These are phyloP conservation scores for Melanerpes formicivorus DNA, from an alignment of 2,113 vertebrate species.

Conservation along the genomic window DNA sequence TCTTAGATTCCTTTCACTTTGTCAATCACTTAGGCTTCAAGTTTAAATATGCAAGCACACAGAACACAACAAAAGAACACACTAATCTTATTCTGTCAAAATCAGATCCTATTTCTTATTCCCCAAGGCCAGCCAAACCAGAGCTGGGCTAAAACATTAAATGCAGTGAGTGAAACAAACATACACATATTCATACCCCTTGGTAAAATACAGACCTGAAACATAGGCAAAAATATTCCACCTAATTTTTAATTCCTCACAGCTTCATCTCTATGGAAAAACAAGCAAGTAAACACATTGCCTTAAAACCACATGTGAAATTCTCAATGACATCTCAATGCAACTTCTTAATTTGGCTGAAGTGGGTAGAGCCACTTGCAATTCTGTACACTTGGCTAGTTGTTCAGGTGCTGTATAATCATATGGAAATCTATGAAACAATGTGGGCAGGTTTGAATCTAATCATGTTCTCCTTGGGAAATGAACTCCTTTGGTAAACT, in stretches of 20 bases:
- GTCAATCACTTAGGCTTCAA: background rate
- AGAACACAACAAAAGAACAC: background rate
- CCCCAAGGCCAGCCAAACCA: background rate
- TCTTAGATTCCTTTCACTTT: constrained; percentile 24
- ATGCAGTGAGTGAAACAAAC: background rate
- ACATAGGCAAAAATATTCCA: background rate
- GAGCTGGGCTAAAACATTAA: constrained; percentile 23
- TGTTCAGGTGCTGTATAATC: background rate
- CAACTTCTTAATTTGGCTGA: background rate
- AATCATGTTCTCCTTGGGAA: background rate
- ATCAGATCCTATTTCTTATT: constrained; percentile 22
- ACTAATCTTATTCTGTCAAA: constrained; percentile 52
- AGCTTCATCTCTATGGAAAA: background rate
- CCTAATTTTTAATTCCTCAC: background rate
- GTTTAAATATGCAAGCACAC: constrained; percentile 24
- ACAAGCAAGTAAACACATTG: background rate
- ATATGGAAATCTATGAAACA: background rate
- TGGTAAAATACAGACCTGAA: background rate
- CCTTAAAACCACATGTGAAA: background rate
- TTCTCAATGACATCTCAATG: background rate
- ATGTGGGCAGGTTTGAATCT: background rate
- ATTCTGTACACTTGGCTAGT: background rate
- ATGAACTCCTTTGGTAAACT: background rate
- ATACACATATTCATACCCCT: background rate
- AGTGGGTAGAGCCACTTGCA: background rate